Evolutionary conservation across 2,888 invertebrate species (phyloP), one percentile per base, ranked within the genome.

Genomic region (Cremastobaeus sp.): DNA sequence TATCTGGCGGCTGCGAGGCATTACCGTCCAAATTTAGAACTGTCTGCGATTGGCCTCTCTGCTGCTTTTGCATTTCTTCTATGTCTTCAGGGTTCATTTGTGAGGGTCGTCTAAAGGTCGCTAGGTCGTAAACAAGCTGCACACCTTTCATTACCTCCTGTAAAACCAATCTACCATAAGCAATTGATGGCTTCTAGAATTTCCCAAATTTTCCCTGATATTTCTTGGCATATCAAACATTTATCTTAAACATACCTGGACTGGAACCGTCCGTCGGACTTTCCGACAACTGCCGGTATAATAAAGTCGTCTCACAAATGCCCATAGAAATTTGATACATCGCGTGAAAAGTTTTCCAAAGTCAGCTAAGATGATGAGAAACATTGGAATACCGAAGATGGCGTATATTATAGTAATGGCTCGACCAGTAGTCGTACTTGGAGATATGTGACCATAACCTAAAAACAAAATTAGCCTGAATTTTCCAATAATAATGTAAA

Each of bases 381-480:
- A 97, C 81, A 99, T 90, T 0, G 99, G 99, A 81, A 99, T 98
- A 8, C 99, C 99, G 75, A 99, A 92, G 73, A 96, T 92, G 20
- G 99, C 96, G 87, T 99, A 99, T 18, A 96, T 89, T 76, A 99
- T 97, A 0, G 98, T 97, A 45, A 97, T 91, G 0, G 94, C 92
- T 74, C 94, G 91, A 5, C 98, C 99, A 8, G 93, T 92, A 3
- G 89, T 91, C 8, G 99, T 99, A 79, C 93, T 94, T 0, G 99
- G 98, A 45, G 95, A 93, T 81, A 99, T 95, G 88, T 99, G 97
- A 71, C 99, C 98, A 89, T 99, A 99, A 83, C 98, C 98, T 98
- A 90, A 35, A 89, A 89, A 47, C 28, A 69, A 52, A 32, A n/a
- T n/a, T 32, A 25, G 4, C 3, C 25, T 25, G 3, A 3, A 25